These are phyloP conservation scores for Poeciliopsis occidentalis DNA, from an alignment of 2,113 vertebrate genomes.

Conservation along the genomic window DNA sequence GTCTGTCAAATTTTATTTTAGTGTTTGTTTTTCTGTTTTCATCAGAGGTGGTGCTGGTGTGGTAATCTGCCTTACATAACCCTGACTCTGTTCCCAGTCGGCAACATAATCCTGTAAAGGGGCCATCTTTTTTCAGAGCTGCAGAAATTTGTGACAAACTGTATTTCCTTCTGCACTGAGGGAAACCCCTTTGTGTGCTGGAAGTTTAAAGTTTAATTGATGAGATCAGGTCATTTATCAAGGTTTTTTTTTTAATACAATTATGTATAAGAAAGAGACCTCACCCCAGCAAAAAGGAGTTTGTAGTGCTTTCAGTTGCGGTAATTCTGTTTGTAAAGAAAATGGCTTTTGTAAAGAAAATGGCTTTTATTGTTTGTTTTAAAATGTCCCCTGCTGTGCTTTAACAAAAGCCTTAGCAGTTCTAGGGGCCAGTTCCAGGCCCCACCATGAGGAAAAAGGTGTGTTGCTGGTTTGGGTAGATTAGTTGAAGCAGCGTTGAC, in stretches of 20 bases:
- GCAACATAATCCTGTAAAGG: constrained; percentile 51
- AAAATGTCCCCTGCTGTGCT: background rate
- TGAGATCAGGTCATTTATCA: background rate
- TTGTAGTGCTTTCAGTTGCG: background rate
- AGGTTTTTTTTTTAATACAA: background rate
- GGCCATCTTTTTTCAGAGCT: constrained; percentile 11
- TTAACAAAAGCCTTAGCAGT: background rate
- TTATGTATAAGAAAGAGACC: background rate
- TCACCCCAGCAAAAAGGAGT: too few relatives aligned
- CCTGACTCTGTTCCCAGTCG: constrained; percentile 29
- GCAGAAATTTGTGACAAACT: constrained; percentile 12
- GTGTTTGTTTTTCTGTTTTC: background rate
- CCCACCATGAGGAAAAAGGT: background rate
- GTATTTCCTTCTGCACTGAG: constrained; percentile 9
- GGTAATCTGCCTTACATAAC: constrained; percentile 69
- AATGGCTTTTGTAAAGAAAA: background rate
- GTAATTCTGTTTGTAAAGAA: background rate
- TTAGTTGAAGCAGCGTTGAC: background rate
- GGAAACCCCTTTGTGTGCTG: background rate
- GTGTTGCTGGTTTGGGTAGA: background rate
- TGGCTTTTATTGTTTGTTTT: background rate
- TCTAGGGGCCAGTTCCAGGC: background rate
- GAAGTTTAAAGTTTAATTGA: constrained; percentile 3
- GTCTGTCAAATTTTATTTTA: background rate
- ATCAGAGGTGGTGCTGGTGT: constrained; percentile 35